phyloP scores from a whole-genome alignment of 2,113 vertebrate species.

The Lota lota region DNA sequence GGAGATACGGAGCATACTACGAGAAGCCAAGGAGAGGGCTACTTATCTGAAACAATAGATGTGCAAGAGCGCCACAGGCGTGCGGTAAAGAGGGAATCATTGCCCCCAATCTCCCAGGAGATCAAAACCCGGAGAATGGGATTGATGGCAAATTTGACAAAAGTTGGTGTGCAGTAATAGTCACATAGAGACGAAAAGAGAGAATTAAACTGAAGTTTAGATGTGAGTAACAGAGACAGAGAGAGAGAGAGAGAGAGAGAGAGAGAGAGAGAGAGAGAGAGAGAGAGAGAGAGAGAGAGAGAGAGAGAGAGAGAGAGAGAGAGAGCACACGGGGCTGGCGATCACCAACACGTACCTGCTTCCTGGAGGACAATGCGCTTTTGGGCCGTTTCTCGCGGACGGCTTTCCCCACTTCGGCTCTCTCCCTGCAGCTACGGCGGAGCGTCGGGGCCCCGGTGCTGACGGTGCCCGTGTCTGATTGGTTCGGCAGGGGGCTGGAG shows the following conservation, averaged over 20 bases:
- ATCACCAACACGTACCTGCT: conserved; percentile 68
- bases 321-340: not conserved
- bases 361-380: conserved; percentile 72
- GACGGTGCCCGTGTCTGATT: conserved; percentile 41
- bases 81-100: conserved; percentile 19
- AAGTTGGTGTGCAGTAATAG: conserved; percentile 17
- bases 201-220: not conserved
- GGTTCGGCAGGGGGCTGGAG: conserved; percentile 62
- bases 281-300: not conserved
- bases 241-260: not conserved
- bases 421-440: conserved; percentile 56
- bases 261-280: not conserved
- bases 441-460: conserved; percentile 31
- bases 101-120: not conserved
- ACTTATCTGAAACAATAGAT: conserved; percentile 14
- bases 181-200: conserved; percentile 1
- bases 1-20: not conserved
- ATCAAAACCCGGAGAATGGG: not conserved
- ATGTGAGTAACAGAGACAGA: not conserved
- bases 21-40: conserved; percentile 4
- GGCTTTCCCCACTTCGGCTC: conserved; percentile 28
- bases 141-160: conserved; percentile 17
- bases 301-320: not conserved
- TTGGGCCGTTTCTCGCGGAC: conserved; percentile 51
- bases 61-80: conserved; percentile 15